Evolutionary conservation across 2,113 vertebrate species (phyloP).

Genomic region (Orthonyx spaldingii): DNA sequence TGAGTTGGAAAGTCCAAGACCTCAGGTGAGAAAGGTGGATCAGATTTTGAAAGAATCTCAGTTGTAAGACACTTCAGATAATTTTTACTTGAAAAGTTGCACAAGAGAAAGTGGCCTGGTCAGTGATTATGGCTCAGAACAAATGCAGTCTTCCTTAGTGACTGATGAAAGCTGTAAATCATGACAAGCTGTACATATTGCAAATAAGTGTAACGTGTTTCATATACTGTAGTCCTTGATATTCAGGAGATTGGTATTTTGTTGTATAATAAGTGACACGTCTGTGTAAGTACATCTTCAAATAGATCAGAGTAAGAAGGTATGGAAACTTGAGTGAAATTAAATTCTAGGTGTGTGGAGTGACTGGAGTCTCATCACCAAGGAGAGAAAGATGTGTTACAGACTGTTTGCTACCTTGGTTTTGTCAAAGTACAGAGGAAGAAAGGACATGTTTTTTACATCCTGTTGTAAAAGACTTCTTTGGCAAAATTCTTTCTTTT

Average conservation of each 20-base stretch:
- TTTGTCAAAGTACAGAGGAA: neutral
- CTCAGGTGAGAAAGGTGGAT: neutral
- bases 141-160: neutral
- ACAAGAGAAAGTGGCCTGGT: rapidly evolving
- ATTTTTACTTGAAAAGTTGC: neutral
- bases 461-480: neutral
- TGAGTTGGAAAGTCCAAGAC: neutral
- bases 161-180: neutral
- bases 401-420: neutral
- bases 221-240: neutral
- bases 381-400: neutral
- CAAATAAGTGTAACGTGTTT: neutral
- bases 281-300: neutral
- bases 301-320: neutral
- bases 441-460: neutral
- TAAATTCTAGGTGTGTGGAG: neutral
- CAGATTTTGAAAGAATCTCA: neutral
- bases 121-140: neutral
- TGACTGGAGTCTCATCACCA: neutral
- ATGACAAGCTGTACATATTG: neutral
- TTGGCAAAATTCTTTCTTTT: neutral
- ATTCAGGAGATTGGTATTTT: neutral
- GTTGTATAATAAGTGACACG: neutral
- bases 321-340: neutral
- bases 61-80: neutral